These are phyloP conservation scores for Zaprionus camerounensis DNA, from an alignment of 1,140 invertebrate genomes.

Conservation along the genomic window DNA sequence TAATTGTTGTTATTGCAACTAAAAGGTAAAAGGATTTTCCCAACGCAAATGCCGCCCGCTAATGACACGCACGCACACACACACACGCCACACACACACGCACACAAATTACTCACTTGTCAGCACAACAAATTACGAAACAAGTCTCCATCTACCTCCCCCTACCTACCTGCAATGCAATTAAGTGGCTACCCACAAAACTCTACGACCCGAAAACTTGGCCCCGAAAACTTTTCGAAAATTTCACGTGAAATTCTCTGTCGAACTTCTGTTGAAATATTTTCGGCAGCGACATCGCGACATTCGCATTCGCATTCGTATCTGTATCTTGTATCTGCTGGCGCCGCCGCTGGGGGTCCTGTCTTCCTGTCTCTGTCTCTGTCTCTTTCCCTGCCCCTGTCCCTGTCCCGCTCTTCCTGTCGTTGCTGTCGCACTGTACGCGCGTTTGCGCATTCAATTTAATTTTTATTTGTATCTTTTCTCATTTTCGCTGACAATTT, in stretches of 20 bases:
- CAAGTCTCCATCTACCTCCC: conserved; percentile 15
- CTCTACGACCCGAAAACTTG: conserved; percentile 28
- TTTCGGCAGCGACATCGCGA: conserved; percentile 56
- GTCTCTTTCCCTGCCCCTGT: conserved; percentile 16
- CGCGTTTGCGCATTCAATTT: conserved; percentile 76
- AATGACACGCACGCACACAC: conserved; percentile 43
- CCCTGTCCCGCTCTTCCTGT: conserved; percentile 1
- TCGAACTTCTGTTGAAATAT: conserved; percentile 77
- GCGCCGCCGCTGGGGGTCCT: conserved; percentile 80
- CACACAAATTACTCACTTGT: conserved; percentile 51
- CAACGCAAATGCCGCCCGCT: conserved; percentile 45
- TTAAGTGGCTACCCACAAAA: conserved; percentile 47
- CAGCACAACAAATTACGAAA: conserved; percentile 53
- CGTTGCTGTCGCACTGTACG: conserved; percentile 35
- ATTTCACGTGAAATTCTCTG: conserved; percentile 72
- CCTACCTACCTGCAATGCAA: conserved; percentile 23
- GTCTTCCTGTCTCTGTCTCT: conserved; percentile 64
- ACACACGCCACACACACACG: background rate
- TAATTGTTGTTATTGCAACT: conserved; percentile 69
- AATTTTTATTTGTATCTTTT: conserved; percentile 74
- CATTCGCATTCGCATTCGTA: conserved; percentile 47
- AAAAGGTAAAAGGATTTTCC: conserved; percentile 51
- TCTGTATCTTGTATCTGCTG: conserved; percentile 80
- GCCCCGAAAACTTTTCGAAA: conserved; percentile 2
- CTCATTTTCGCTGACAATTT: conserved; percentile 58